These are phyloP conservation scores for Amiota mariae DNA, from an alignment of 2,888 invertebrate genomes.

Conservation along the genomic window DNA sequence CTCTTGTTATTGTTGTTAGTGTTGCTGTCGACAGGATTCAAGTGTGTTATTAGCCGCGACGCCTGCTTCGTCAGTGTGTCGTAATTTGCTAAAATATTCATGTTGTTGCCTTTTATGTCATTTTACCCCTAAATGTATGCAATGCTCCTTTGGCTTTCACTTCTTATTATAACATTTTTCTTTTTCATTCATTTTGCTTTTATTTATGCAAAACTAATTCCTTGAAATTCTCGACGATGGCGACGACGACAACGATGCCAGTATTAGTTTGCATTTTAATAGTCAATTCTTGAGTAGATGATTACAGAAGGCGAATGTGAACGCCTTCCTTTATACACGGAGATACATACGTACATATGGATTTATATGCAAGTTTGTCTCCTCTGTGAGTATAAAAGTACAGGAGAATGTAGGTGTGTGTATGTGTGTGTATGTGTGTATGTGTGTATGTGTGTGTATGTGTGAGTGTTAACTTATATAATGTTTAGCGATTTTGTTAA, in stretches of 20 bases:
- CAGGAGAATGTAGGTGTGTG: not conserved
- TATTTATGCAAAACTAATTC: constrained; percentile 50
- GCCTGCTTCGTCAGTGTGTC: constrained; percentile 27
- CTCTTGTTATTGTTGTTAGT: not conserved
- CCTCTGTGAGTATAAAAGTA: not conserved
- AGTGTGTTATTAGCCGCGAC: constrained; percentile 30
- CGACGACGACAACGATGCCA: constrained; percentile 30
- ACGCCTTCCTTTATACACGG: constrained; percentile 10
- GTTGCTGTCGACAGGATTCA: constrained; percentile 24
- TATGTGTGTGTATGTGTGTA: too few relatives aligned
- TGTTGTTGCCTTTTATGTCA: constrained; percentile 20
- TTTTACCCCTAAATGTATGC: not conserved
- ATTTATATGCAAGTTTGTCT: not conserved
- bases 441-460: too few relatives aligned
- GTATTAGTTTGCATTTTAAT: constrained; percentile 33
- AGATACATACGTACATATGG: not conserved
- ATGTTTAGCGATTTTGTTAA: constrained; percentile 6
- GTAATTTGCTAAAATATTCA: constrained; percentile 34
- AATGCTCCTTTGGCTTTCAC: not conserved
- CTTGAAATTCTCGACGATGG: constrained; percentile 37
- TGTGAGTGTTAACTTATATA: not conserved
- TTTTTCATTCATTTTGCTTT: not conserved
- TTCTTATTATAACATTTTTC: not conserved
- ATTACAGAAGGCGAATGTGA: constrained; percentile 22
- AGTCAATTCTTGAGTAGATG: constrained; percentile 24